A percentile compares a stretch with the other conserved stretches of the same genome.
phyloP scores from a whole-genome alignment of 2,888 invertebrate genomes.

The Ophion ventricosus region DNA sequence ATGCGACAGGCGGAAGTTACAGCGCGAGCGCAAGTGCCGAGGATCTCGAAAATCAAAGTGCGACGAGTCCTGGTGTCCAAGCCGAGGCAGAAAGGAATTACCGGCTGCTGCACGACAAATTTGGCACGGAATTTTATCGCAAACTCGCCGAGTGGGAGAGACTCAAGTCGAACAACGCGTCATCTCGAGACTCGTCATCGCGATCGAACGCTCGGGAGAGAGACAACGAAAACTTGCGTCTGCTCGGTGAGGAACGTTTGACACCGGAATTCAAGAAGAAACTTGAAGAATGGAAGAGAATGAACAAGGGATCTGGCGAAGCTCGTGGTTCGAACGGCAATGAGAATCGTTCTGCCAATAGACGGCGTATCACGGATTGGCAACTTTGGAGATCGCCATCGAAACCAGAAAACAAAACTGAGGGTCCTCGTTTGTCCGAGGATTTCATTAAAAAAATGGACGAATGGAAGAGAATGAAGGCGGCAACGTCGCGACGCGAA shows the following conservation, averaged over 20 bases:
- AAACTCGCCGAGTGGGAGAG: constrained; percentile 88
- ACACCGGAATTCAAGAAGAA: constrained; percentile 93
- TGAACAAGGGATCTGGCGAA: constrained; percentile 84
- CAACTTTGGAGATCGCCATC: constrained; percentile 85
- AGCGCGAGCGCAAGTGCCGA: constrained; percentile 76
- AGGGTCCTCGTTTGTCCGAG: constrained; percentile 82
- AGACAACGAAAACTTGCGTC: constrained; percentile 73
- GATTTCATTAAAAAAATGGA: constrained; percentile 94
- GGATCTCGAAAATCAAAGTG: constrained; percentile 71
- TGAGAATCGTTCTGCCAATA: constrained; percentile 72
- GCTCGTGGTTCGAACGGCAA: constrained; percentile 69
- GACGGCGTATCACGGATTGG: constrained; percentile 86
- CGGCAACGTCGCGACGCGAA: constrained; percentile 85
- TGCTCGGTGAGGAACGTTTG: constrained; percentile 87
- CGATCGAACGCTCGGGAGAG: constrained; percentile 61
- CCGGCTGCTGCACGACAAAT: constrained; percentile 88
- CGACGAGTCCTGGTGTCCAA: constrained; percentile 78
- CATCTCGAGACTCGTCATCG: constrained; percentile 44
- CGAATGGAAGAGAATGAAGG: constrained; percentile 93
- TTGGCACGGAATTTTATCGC: constrained; percentile 90
- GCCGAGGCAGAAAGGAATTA: constrained; percentile 90
- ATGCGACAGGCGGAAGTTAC: constrained; percentile 66
- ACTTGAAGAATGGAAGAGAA: constrained; percentile 93
- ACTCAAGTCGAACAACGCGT: constrained; percentile 68
- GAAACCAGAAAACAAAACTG: constrained; percentile 71